A percentile compares a stretch with the other conserved stretches of the same genome.
phyloP scores from a whole-genome alignment of 2,113 vertebrate species.

The Semnopithecus entellus region DNA sequence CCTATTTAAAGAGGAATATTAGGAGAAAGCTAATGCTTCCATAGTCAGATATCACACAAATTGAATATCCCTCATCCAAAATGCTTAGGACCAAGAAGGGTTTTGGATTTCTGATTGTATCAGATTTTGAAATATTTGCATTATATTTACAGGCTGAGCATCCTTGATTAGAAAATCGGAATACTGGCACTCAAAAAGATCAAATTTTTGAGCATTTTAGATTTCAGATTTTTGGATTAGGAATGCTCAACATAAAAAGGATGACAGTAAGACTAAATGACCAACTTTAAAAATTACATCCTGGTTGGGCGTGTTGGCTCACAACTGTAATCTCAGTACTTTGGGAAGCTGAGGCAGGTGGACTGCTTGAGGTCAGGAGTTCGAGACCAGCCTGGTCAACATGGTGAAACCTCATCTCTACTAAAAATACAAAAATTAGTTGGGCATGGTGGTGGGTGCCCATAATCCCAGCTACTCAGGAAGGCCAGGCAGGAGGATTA shows the following conservation, averaged over 20 bases:
- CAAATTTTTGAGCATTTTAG: neutral
- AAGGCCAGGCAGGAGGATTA: no score
- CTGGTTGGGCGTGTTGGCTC: no score
- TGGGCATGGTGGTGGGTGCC: no score
- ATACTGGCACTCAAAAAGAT: neutral
- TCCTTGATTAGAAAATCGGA: neutral
- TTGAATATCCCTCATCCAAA: neutral
- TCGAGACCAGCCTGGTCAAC: no score
- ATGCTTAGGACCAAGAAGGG: neutral
- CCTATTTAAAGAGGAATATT: slow-evolving; percentile 11
- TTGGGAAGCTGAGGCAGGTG: no score
- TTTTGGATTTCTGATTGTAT: neutral
- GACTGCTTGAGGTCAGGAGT: no score
- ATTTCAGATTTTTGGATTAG: neutral
- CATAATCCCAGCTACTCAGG: no score
- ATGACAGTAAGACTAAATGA: neutral
- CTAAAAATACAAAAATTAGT: no score
- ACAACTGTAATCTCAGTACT: no score
- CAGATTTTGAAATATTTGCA: neutral
- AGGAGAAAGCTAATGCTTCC: slow-evolving; percentile 7
- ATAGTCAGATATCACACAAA: neutral
- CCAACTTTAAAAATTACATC: neutral
- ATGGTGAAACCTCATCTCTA: no score
- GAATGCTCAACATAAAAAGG: neutral
- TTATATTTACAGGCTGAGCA: neutral